Percentiles rank a stretch among this genome's conserved stretches.
These are phyloP conservation scores for Echinops telfairi DNA, from an alignment of 2,113 vertebrate species.

Conservation along the genomic window DNA sequence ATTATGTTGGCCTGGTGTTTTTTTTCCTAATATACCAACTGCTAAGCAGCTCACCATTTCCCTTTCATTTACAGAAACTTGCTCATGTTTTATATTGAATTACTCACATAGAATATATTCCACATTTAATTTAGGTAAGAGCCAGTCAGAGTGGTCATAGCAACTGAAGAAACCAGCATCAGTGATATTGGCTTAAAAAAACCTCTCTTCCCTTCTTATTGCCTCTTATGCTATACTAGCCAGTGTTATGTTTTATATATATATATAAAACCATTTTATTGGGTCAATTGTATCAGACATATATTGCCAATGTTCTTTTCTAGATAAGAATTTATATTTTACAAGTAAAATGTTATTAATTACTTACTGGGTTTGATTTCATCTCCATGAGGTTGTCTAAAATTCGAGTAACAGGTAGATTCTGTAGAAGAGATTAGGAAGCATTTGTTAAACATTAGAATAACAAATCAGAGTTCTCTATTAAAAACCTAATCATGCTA, in stretches of 20 bases:
- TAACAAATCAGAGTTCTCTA: conserved; percentile 11
- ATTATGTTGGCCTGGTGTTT: conserved; percentile 39
- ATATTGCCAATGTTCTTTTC: background rate
- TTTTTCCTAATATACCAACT: too few species aligned
- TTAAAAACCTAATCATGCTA: conserved; percentile 10
- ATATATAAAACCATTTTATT: background rate
- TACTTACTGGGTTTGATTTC: conserved; percentile 96
- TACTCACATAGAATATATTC: background rate
- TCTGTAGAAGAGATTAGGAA: conserved; percentile 87
- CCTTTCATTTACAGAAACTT: conserved; percentile 57
- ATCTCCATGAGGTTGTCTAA: conserved; percentile 97
- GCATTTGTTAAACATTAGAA: conserved; percentile 61
- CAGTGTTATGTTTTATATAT: too few species aligned
- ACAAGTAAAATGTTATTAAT: conserved; percentile 16
- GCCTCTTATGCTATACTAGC: too few species aligned
- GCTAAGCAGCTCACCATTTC: background rate
- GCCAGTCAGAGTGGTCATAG: background rate
- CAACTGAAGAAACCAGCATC: conserved; percentile 41
- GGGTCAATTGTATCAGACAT: too few species aligned
- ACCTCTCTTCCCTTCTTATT: background rate
- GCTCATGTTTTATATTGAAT: background rate
- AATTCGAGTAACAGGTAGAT: conserved; percentile 95
- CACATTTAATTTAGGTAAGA: conserved; percentile 49
- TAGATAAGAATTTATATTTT: background rate
- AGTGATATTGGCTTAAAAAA: background rate